Base-by-base conservation (phyloP, 2,113 vertebrate genomes). In the Engystomops pustulosus region DNA sequence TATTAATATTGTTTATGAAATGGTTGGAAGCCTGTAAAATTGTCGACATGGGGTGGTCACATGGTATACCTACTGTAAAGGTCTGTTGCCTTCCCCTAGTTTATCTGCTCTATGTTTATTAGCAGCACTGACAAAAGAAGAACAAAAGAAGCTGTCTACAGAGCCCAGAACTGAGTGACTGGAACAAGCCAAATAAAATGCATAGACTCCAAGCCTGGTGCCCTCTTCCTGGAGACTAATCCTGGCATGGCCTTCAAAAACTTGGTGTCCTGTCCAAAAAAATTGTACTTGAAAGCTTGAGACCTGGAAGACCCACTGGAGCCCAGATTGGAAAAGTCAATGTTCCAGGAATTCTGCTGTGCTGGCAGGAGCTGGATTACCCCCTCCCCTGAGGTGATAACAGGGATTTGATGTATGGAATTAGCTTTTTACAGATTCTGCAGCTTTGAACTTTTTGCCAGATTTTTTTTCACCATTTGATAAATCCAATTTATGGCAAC, bases 201-300 rank as follows among this genome's bases (percentile, higher is more conserved):
- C 70, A 45, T 55, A 78, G 45, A 78, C 53, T 53, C 11, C 12
- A n/a, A 27, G 44, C 9, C 32, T 49, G 2, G 60, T 51, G 17
- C 6, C 72, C 38, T 17, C 30, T 60, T 83, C 71, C 55, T 77
- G 82, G 60, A 68, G 72, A 78, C 6, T 2, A n/a, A 20, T 4
- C 44, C 82, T 84, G 82, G 72, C 82, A 78, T 10, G 60, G 62
- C 32, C 38, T 53, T 78, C 45, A 78, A 78, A 69, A 23, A 14
- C 45, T 12, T 3, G 12, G 18, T 27, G 30, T 27, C 32, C 45
- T 65, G 27, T 78, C 82, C 72, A 84, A 84, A 78, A 77, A 45
- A 36, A 18, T 32, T 9, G 32, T 44, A 76, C 55, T 76, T 83
- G 38, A 83, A 76, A 75, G 60, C 27, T 27, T 15, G 14, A 36